A percentile compares a stretch with the other conserved stretches of the same genome.
These are phyloP conservation scores for Brachypalpus laphriformis DNA, from an alignment of 2,888 invertebrate species.

Conservation along the genomic window DNA sequence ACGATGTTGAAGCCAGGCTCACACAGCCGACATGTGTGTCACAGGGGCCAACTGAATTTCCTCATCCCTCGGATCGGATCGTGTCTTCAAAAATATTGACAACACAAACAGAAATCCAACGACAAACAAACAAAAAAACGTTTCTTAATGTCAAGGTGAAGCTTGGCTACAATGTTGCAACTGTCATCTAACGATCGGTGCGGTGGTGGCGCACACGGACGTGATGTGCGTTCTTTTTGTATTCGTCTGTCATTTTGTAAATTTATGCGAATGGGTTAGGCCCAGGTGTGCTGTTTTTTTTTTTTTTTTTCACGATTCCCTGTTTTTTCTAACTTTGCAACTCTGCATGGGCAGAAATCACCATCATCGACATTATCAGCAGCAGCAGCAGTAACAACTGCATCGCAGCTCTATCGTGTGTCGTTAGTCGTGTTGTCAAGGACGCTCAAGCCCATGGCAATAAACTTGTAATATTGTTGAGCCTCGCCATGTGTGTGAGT, in stretches of 20 bases:
- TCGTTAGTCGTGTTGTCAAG: slow-evolving; percentile 28
- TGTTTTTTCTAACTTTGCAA: slow-evolving; percentile 1
- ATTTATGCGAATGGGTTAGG: slow-evolving; percentile 43
- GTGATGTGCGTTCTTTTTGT: slow-evolving; percentile 15
- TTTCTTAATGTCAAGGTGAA: slow-evolving; percentile 40
- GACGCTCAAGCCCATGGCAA: slow-evolving; percentile 40
- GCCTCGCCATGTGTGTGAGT: background rate
- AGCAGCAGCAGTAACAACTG: background rate
- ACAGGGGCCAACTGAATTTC: background rate
- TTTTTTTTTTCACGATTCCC: background rate
- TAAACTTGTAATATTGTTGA: slow-evolving; percentile 27
- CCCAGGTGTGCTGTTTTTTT: slow-evolving; percentile 30
- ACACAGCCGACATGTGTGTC: background rate
- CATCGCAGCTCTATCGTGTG: background rate
- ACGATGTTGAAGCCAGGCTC: background rate
- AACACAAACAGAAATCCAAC: background rate
- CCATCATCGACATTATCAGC: background rate
- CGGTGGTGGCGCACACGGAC: background rate
- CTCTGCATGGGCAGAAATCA: slow-evolving; percentile 2
- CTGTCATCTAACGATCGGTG: slow-evolving; percentile 20
- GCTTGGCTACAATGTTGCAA: slow-evolving; percentile 26
- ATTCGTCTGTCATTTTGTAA: slow-evolving; percentile 45
- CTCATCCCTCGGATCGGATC: background rate
- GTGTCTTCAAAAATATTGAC: slow-evolving; percentile 11
- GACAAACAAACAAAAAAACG: background rate